phyloP scores from a whole-genome alignment of 2,113 vertebrate genomes.

The Trogon surrucura region DNA sequence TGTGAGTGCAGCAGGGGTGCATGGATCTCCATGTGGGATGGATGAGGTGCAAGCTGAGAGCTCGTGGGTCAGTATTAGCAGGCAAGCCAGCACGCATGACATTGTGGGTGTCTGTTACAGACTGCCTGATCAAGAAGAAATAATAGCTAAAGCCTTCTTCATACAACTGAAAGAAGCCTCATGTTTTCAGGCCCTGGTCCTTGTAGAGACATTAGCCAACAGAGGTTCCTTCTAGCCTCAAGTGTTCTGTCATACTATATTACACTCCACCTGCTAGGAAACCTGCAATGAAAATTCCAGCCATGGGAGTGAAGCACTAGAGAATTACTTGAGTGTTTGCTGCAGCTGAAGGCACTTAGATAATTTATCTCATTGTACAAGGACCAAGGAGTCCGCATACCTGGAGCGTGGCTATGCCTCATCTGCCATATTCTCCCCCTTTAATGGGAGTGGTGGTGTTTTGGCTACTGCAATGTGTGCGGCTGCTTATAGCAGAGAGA shows the following conservation, averaged over 20 bases:
- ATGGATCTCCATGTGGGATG: not conserved
- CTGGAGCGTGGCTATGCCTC: not conserved
- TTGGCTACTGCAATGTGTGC: not conserved
- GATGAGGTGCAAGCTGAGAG: not conserved
- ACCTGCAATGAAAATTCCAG: not conserved
- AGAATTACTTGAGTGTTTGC: not conserved
- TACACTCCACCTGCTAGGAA: not conserved
- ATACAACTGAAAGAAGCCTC: not conserved
- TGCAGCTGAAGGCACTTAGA: not conserved
- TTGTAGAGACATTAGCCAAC: not conserved
- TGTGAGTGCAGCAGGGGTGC: not conserved
- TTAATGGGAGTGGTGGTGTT: not conserved
- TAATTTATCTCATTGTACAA: not conserved
- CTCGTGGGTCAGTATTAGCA: not conserved
- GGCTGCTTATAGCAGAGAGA: not conserved
- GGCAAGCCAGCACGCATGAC: not conserved
- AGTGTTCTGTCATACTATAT: not conserved
- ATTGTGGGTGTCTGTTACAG: not conserved
- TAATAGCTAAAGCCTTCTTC: not conserved
- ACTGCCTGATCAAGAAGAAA: not conserved
- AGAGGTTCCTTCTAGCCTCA: not conserved
- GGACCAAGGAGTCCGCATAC: not conserved
- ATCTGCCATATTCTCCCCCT: not conserved
- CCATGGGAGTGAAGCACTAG: not conserved
- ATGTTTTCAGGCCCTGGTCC: not conserved